Evolutionary conservation across 2,113 vertebrate species (phyloP), one percentile per base, ranked within the genome.

Genomic region (Epinephelus moara): DNA sequence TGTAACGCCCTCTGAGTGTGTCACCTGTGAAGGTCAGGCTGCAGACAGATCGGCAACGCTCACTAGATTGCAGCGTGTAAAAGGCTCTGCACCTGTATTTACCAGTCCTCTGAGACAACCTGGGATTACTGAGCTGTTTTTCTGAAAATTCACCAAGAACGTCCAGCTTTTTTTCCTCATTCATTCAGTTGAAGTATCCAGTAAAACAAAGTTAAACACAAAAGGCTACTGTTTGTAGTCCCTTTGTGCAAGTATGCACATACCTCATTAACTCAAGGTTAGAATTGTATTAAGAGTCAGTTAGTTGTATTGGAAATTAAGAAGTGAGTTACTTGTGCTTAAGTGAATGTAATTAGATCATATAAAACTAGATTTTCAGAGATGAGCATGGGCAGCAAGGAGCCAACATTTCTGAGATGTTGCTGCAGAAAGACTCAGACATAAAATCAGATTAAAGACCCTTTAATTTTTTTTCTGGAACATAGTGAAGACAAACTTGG

Each of bases 11-110:
- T 87, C 80, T 85, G 72, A 88, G 85, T 88, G 88, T 94, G 96
- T 94, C 95, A 91, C 94, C 85, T 91, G 69, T 94, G 95, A 97
- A 96, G 96, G 96, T 96, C 96, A 94, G 81, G 88, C 89, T 80
- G 85, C 88, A 84, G 87, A 90, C 90, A 82, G 89, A 90, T 89
- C 88, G 85, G 86, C 86, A 88, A 88, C 80, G 83, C 85, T 76
- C 5, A 63, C 84, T 88, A 74, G 80, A 85, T 75, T 91, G 86
- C 86, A 85, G 77, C 15, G 67, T 80, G 90, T 89, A 75, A 84
- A 87, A 87, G 40, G 81, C 88, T 88, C 71, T 75, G 85, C 85
- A 87, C 85, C 81, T 81, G 89, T 81, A 89, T 91, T 89, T 87
- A 84, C 75, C 66, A 59, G 23, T 81, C 72, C 72, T 84, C 60